Evolutionary conservation across 2,113 vertebrate species (phyloP).

Genomic region (Symphodus melops): DNA sequence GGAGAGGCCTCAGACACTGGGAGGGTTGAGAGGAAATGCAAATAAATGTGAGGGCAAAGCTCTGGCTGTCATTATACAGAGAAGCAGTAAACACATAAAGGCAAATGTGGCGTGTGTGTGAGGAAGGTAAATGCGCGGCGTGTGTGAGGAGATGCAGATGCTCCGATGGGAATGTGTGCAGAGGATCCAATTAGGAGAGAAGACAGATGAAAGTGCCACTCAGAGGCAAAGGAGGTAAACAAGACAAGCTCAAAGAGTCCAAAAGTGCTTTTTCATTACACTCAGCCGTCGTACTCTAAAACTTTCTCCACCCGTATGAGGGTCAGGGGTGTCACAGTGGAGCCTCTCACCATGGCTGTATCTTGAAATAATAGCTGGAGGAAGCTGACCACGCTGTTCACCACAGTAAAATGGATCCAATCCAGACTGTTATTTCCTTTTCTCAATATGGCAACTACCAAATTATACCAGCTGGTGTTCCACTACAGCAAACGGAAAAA

Average conservation of each 20-base stretch:
- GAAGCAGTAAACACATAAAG: conserved; percentile 75
- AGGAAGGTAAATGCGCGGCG: conserved; percentile 72
- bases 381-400: conserved; percentile 50
- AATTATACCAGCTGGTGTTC: conserved; percentile 40
- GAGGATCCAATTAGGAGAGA: conserved; percentile 84
- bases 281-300: conserved; percentile 72
- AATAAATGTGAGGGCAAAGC: conserved; percentile 79
- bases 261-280: conserved; percentile 86
- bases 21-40: conserved; percentile 77
- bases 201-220: conserved; percentile 87
- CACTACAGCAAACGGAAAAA: background rate
- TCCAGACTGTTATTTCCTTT: conserved; percentile 39
- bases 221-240: conserved; percentile 83
- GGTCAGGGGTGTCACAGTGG: conserved; percentile 62
- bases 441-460: conserved; percentile 25
- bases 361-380: conserved; percentile 49
- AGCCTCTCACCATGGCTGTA: conserved; percentile 19
- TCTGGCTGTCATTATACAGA: conserved; percentile 79
- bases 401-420: conserved; percentile 59
- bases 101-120: conserved; percentile 62
- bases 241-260: conserved; percentile 81
- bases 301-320: conserved; percentile 66
- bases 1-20: conserved; percentile 69
- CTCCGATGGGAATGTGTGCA: conserved; percentile 78
- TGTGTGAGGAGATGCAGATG: conserved; percentile 75